Conservation (phyloP, 1,140 invertebrate species). For the Pomacea maculata region DNA sequence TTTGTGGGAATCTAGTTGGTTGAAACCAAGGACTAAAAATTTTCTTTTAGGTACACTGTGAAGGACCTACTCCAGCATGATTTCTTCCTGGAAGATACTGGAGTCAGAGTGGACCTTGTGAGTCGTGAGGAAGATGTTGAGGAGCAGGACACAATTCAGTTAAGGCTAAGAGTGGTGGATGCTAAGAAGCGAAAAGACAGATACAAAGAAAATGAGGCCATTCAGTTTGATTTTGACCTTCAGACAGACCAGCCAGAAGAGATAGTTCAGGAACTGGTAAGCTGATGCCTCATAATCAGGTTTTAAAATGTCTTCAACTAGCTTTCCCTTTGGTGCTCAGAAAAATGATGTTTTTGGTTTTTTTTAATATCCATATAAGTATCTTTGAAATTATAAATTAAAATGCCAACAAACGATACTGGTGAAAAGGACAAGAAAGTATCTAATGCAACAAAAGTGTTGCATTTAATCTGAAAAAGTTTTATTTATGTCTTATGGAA, state of each 20-base stretch:
- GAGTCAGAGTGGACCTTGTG: slow-evolving; percentile 92
- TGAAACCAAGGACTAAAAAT: too few species aligned
- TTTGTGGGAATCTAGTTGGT: too few species aligned
- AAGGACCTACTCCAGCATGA: slow-evolving; percentile 95
- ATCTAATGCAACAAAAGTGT: too few species aligned
- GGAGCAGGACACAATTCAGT: slow-evolving; percentile 72
- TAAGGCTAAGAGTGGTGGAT: slow-evolving; percentile 93
- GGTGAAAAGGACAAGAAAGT: too few species aligned
- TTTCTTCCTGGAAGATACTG: slow-evolving; percentile 97
- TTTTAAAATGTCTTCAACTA: too few species aligned
- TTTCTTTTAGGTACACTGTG: slow-evolving; percentile 79
- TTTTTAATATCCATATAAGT: too few species aligned
- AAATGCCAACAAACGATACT: too few species aligned
- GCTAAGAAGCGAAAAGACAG: slow-evolving; percentile 95
- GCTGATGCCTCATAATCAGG: background rate
- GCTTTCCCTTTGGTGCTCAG: too few species aligned
- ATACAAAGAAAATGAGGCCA: slow-evolving; percentile 99
- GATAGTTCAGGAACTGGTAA: slow-evolving; percentile 94
- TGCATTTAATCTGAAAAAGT: too few species aligned
- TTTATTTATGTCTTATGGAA: too few species aligned
- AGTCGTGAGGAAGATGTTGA: slow-evolving; percentile 71
- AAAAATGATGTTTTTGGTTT: too few species aligned
- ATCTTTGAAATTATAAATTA: too few species aligned
- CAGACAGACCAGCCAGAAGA: slow-evolving; percentile 92
- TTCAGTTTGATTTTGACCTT: slow-evolving; percentile 98